Conservation (phyloP, 2,113 vertebrate genomes). For the human region GRCh38 chr20:21148501-21149000, state of each 20-base stretch:
- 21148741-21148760: neutral
- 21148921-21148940: neutral
- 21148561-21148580: neutral
- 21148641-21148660: neutral
- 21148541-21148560: slow-evolving; percentile 12
- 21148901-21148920: neutral
- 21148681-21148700: neutral
- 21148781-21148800: neutral
- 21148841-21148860: neutral
- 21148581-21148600: neutral
- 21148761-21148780: neutral
- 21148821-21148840: neutral
- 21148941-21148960: neutral
- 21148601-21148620: neutral
- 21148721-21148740: neutral
- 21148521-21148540: neutral
- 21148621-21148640: neutral
- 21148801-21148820: neutral
- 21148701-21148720: neutral
- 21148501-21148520: neutral
- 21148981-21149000: neutral
- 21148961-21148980: neutral
- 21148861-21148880: neutral
- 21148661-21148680: neutral
- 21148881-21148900: neutral